Evolutionary conservation across 2,113 vertebrate genomes (phyloP), one percentile per base, ranked within the genome.

Genomic region (Sceloporus undulatus): DNA sequence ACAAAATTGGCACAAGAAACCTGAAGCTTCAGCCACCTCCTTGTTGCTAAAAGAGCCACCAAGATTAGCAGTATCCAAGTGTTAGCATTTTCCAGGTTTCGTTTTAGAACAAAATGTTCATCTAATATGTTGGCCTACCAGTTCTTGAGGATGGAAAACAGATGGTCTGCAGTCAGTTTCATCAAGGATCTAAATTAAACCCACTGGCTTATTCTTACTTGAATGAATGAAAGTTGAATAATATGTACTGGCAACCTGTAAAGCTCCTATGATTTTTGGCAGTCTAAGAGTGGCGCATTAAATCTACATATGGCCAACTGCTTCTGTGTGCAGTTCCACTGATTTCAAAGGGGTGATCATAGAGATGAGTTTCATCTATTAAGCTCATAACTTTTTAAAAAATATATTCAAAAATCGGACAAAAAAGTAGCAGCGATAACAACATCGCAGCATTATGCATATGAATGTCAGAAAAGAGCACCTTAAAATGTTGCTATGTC

Each of bases 161-260:
- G 96, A 96, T 96, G 96, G 96, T 87, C 68, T 87, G 66, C 87
- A 91, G 90, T 93, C 48, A 91, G 85, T 88, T 95, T 88, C 92
- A 91, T 91, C 86, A 94, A 91, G 90, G 93, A 92, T 94, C 91
- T 92, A 94, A 94, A 95, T 93, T 93, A 87, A 95, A 84, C 90
- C 92, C 88, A 91, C 88, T 92, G 95, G 87, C 85, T 93, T 92
- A 81, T 90, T 95, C 91, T 94, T 96, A 91, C 91, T 91, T 93
- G 93, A 94, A 92, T 95, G 96, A 96, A 97, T 95, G 92, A 84
- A 94, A 96, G 88, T 89, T 92, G 92, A 94, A 82, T 90, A 96
- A 93, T 92, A 84, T 56, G 86, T 89, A 89, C 77, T 94, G 92
- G 93, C 94, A 95, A 89, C 52, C 88, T 87, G 48, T 87, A 82